phyloP scores from a whole-genome alignment of 23 tunicate species.

The Ciona savignyi region DNA sequence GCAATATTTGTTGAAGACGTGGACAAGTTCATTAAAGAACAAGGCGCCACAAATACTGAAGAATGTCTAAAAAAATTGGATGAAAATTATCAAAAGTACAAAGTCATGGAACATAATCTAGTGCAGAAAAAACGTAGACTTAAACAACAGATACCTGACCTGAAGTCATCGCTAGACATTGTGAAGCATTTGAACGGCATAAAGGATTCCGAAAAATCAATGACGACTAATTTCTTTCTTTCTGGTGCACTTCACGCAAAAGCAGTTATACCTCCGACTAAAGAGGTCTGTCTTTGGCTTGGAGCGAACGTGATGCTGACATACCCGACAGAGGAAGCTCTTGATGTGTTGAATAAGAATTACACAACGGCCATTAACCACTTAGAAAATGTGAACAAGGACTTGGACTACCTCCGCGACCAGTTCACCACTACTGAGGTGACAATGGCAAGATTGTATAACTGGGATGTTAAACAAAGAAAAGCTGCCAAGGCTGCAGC shows the following conservation, averaged over 20 bases:
- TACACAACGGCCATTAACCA: conserved; percentile 51
- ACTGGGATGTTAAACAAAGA: conserved; percentile 91
- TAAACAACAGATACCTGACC: conserved; percentile 84
- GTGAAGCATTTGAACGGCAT: conserved; percentile 55
- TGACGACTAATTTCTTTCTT: conserved; percentile 65
- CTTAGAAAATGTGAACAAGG: conserved; percentile 55
- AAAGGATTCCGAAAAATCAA: conserved; percentile 47
- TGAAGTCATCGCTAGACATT: conserved; percentile 73
- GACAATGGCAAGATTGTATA: conserved; percentile 90
- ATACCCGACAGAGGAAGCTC: conserved; percentile 70
- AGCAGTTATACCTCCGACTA: conserved; percentile 80
- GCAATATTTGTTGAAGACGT: conserved; percentile 86
- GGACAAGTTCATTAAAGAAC: conserved; percentile 59
- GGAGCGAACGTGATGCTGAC: conserved; percentile 97
- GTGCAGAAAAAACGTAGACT: conserved; percentile 59
- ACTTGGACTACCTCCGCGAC: conserved; percentile 78
- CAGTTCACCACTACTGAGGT: conserved; percentile 99
- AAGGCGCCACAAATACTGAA: conserved; percentile 35
- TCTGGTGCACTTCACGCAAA: conserved; percentile 88
- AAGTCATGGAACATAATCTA: conserved; percentile 69
- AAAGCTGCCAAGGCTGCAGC: conserved; percentile 13
- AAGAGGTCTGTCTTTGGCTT: conserved; percentile 85
- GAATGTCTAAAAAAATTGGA: conserved; percentile 55
- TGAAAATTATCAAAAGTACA: conserved; percentile 84
- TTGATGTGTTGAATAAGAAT: conserved; percentile 59